Conservation (phyloP, 2,888 invertebrate species). For the Archips xylosteana region DNA sequence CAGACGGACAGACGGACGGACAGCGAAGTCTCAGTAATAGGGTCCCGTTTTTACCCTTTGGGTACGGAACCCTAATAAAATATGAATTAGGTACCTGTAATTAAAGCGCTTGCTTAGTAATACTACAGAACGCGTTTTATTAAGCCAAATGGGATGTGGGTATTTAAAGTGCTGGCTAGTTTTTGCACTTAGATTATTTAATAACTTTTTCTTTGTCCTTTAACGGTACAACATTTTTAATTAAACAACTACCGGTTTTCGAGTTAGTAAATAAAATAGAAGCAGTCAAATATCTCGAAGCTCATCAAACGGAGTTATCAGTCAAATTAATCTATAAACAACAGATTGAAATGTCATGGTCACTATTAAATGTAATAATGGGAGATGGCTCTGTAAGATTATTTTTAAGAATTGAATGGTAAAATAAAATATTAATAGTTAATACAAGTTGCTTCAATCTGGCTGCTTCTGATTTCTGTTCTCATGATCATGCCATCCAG, state of each 20-base stretch:
- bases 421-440: conserved; percentile 4
- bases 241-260: conserved; percentile 32
- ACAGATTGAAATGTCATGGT: conserved; percentile 52
- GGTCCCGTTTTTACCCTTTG: too few species aligned
- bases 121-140: background rate
- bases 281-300: conserved; percentile 43
- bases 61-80: background rate
- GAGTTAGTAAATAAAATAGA: conserved; percentile 21
- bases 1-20: too few species aligned
- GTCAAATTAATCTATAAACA: conserved; percentile 51
- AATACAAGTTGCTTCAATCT: background rate
- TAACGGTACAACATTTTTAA: conserved; percentile 24
- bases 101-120: background rate
- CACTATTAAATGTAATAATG: conserved; percentile 45
- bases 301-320: conserved; percentile 46
- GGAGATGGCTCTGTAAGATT: conserved; percentile 34
- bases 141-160: background rate
- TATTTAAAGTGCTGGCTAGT: background rate
- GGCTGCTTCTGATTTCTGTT: too few species aligned
- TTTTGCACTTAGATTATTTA: background rate
- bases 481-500: too few species aligned
- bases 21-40: too few species aligned
- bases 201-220: background rate
- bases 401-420: conserved; percentile 28
- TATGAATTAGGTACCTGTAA: background rate